Evolutionary conservation across 1,140 invertebrate genomes (phyloP), one percentile per base, ranked within the genome.

Genomic region (Aphis craccivora): DNA sequence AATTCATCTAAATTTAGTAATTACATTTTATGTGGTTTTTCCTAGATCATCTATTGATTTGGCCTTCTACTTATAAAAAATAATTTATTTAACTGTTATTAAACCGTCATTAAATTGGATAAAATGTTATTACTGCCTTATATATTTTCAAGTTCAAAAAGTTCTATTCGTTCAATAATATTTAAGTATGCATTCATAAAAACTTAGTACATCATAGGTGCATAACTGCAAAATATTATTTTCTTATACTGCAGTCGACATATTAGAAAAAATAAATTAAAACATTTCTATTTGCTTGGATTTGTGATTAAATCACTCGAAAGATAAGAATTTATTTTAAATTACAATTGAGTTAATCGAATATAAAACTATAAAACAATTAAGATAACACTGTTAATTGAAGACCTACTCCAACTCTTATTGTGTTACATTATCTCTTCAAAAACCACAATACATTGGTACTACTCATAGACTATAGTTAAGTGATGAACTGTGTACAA

Each of bases 251-350:
- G 14, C 35, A 48, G 1, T 88, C 20, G 2, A 48, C 14, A 87
- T 87, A 18, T 88, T 88, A 51, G 37, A 51, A 51, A 51, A 51
- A 22, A 35, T 51, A 23, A 89, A 51, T 51, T 87, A 35, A 87
- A 51, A 20, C 14, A 22, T 55, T 8, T 89, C 6, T 53, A 55
- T 55, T 53, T 55, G 11, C 35, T 89, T 22, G 9, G 20, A 53
- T 89, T 48, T n/a, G 0, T 2, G 23, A 51, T 48, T 87, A 48
- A 53, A 48, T 37, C 8, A 89, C 48, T 53, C 23, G 5, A 89
- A 14, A 89, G 87, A 89, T 89, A 89, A 25, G n/a, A 37, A 89
- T 87, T 20, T 48, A 87, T 87, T n/a, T 87, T 87, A 51, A 87
- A 87, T 30, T 87, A 45, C 45, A 48, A 51, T 48, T 48, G 25